Evolutionary conservation across 2,888 invertebrate genomes (phyloP), one percentile per base, ranked within the genome.

Genomic region (Sarcophaga subvicina): DNA sequence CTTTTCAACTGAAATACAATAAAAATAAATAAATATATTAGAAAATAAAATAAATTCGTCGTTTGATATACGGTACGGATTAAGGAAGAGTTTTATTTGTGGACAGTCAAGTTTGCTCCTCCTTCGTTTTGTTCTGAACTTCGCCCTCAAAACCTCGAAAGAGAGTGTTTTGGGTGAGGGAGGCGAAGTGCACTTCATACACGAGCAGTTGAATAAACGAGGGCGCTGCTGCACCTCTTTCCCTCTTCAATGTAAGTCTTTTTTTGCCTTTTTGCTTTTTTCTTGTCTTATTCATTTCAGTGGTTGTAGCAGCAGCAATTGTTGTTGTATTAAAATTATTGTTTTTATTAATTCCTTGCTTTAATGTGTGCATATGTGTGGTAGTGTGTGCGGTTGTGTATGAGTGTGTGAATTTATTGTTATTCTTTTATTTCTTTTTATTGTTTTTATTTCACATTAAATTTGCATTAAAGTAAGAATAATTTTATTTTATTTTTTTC

Each of bases 121-220:
- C 63, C 71, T 20, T 60, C 54, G 69, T 60, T 45, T 69, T 63
- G 37, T 64, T 72, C 83, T 72, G 81, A 84, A 81, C 81, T 78
- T 86, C 78, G 80, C 76, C 86, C 64, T 59, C 80, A 83, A 84
- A 80, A 83, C 83, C 64, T 78, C 47, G 59, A 37, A 37, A 37
- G 37, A 37, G 37, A 75, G 77, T 73, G 71, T 77, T 80, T 86
- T 80, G 49, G 75, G 67, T 79, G 83, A 87, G 83, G 86, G 83
- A 83, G 86, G 83, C 83, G 78, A 86, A 87, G 86, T 84, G 86
- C 80, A 87, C 75, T 78, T 77, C 27, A 87, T 73, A 83, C 63
- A 76, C 87, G 88, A 88, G 86, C 86, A 82, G 87, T 85, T 87
- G 85, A 87, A 87, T 85, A 80, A 87, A 87, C 87, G 87, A 87